phyloP scores from a whole-genome alignment of 2,888 invertebrate genomes.

The Nemoura dubitans region DNA sequence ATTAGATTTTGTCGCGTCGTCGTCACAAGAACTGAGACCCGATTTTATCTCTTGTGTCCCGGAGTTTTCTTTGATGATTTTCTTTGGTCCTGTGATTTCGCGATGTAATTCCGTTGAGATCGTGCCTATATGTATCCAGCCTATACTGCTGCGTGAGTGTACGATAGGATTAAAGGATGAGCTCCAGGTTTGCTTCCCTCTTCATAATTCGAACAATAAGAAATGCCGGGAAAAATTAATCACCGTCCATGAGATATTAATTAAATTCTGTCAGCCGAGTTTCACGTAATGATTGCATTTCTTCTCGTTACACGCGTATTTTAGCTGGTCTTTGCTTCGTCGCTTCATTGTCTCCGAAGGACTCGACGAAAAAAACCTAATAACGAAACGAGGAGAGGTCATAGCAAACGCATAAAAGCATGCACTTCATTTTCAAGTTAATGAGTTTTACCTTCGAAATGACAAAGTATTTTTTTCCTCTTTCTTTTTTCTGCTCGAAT shows the following conservation, averaged over 20 bases:
- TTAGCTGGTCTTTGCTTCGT: neutral
- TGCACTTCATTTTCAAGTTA: neutral
- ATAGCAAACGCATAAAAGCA: neutral
- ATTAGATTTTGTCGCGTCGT: neutral
- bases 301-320: neutral
- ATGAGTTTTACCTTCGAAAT: slow-evolving; percentile 12
- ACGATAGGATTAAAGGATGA: neutral
- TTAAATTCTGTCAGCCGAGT: neutral
- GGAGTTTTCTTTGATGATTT: neutral
- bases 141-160: neutral
- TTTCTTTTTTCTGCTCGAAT: neutral
- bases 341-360: neutral
- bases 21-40: neutral
- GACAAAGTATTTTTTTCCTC: neutral
- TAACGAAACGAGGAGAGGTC: neutral
- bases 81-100: neutral
- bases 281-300: neutral
- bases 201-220: neutral
- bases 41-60: neutral
- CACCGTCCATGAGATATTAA: neutral
- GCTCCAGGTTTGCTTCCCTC: neutral
- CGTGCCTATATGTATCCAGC: too few relatives aligned
- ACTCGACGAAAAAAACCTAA: neutral
- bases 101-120: neutral
- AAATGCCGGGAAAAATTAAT: neutral